Conservation (phyloP, 2,113 vertebrate genomes). For the Hyperopisus bebe region DNA sequence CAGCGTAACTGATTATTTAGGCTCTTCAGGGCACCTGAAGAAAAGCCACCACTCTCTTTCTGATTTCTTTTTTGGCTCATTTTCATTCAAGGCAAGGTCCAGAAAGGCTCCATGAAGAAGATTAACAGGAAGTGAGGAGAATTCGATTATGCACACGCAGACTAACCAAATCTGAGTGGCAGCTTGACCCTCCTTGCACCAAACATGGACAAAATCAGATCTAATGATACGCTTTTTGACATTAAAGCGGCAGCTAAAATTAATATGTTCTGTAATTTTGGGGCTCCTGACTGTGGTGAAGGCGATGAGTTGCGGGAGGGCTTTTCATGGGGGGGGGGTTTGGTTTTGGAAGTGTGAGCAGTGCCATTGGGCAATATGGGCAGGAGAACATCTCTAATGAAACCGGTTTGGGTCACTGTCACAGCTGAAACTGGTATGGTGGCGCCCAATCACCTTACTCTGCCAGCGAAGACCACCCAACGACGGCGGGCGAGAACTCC, state of each 20-base stretch:
- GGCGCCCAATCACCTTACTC: background rate
- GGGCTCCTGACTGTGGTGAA: background rate
- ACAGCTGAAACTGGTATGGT: background rate
- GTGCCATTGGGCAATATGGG: background rate
- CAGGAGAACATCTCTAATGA: background rate
- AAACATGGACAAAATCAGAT: background rate
- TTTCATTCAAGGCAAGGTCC: background rate
- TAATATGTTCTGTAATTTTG: constrained; percentile 7
- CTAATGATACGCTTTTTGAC: background rate
- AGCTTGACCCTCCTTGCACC: background rate
- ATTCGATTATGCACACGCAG: constrained; percentile 6
- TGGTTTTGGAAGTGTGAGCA: background rate
- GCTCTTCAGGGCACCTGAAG: background rate
- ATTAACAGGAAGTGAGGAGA: constrained; percentile 16
- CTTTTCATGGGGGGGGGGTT: background rate
- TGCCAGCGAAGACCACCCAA: background rate
- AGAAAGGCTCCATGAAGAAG: constrained; percentile 2
- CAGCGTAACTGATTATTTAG: background rate
- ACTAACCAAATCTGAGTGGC: background rate
- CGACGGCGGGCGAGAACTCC: background rate
- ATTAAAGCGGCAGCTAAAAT: constrained; percentile 11
- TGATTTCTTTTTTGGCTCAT: background rate
- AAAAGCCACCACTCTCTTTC: background rate
- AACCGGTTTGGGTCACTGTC: background rate
- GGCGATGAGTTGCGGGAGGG: background rate